Base-by-base conservation (phyloP, 1,140 invertebrate genomes). In the Drosophila mayri region DNA sequence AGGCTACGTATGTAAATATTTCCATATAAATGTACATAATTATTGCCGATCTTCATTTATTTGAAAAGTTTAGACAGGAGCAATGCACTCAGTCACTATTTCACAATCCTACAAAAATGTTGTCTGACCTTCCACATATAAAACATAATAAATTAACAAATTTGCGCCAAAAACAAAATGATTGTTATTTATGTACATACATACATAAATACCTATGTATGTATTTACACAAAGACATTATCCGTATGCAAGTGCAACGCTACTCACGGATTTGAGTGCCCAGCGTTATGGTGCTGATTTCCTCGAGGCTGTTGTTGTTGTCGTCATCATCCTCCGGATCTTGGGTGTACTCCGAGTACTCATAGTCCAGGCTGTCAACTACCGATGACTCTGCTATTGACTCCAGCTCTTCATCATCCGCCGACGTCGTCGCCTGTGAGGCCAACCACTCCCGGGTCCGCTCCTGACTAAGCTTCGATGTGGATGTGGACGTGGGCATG, bases 331-430 rank as follows among this genome's bases (percentile, higher is more conserved):
- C 74, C 11, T 81, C 65, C 9, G 20, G 35, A 22, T 55, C 52
- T 4, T 55, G 52, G 14, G 52, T 38, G 9, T 75, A 66, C n/a
- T 81, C 81, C 22, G 78, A 81, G 32, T 79, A 87, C n/a, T 83
- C 84, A 44, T 87, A 88, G 28, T 91, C 88, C 46, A 91, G 59
- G 30, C 88, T 91, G 28, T 91, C 88, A 9, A 91, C 83, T 1
- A 91, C 83, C 9, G 88, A 91, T 38, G 88, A 91, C 9, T 91
- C 87, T 1, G 88, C 84, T 18, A 91, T 68, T 0, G 87, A 91
- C 25, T 91, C 88, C 9, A 87, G 35, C 6, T 91, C 87, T 43
- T 91, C 88, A 25, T 76, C 71, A 7, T 75, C 54, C 11, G 9
- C 30, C 3, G 59, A 41, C 3, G 28, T 20, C 1, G 62, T 12